phyloP scores from a whole-genome alignment of 2,888 invertebrate genomes.

The Acanthoscelides obtectus region DNA sequence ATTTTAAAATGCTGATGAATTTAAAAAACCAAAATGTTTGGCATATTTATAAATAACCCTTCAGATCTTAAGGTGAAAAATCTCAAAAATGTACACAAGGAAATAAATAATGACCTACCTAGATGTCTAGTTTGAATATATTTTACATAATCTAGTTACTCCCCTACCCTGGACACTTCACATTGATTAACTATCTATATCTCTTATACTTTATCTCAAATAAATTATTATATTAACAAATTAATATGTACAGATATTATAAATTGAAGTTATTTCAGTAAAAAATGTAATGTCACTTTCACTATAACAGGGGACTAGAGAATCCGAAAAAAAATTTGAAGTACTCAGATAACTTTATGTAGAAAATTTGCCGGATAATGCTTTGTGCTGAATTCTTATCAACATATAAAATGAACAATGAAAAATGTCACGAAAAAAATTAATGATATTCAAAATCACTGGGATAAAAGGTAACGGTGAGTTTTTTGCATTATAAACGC shows the following conservation, averaged over 20 bases:
- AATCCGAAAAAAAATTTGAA: slow-evolving; percentile 11
- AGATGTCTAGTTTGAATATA: slow-evolving; percentile 25
- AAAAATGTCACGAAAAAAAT: too few species aligned
- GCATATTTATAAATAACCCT: slow-evolving; percentile 5
- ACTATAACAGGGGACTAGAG: slow-evolving; percentile 14
- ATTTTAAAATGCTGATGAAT: slow-evolving; percentile 11
- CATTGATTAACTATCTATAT: slow-evolving; percentile 38
- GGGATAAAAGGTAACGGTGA: too few species aligned
- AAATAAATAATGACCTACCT: slow-evolving; percentile 24
- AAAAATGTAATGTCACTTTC: slow-evolving; percentile 18
- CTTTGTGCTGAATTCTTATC: not conserved
- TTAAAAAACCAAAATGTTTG: slow-evolving; percentile 3
- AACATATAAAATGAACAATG: too few species aligned
- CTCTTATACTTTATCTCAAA: slow-evolving; percentile 34
- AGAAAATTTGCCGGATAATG: not conserved
- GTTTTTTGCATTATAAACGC: too few species aligned
- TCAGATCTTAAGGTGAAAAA: slow-evolving; percentile 21
- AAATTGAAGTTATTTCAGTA: slow-evolving; percentile 23
- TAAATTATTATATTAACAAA: slow-evolving; percentile 31
- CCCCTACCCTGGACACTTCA: slow-evolving; percentile 43
- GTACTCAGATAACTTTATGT: not conserved
- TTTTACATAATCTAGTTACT: slow-evolving; percentile 30
- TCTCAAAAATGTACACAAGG: slow-evolving; percentile 21
- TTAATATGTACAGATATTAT: slow-evolving; percentile 29
- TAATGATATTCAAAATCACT: too few species aligned